A percentile compares a stretch with the other conserved stretches of the same genome.
phyloP scores from a whole-genome alignment of 2,888 invertebrate genomes.

The Zhengitettix transpicula region DNA sequence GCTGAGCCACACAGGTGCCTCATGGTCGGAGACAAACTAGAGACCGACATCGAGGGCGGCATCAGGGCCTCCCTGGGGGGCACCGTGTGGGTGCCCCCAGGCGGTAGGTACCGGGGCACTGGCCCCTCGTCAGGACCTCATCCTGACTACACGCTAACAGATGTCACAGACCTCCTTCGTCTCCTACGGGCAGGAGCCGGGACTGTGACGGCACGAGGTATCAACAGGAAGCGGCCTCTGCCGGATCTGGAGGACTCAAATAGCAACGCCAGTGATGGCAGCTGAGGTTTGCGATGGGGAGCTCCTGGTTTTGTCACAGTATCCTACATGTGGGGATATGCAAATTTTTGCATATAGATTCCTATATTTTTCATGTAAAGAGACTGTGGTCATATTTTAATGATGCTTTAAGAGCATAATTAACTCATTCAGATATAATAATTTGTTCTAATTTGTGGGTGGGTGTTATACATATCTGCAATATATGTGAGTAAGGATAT shows the following conservation, averaged over 20 bases:
- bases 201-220: not conserved
- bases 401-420: too few relatives aligned
- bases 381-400: too few relatives aligned
- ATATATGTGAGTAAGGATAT: too few relatives aligned
- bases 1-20: slow-evolving; percentile 60
- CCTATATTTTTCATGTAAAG: too few relatives aligned
- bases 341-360: too few relatives aligned
- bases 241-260: slow-evolving; percentile 27
- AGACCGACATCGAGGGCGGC: slow-evolving; percentile 75
- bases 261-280: slow-evolving; percentile 34
- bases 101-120: slow-evolving; percentile 16
- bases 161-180: slow-evolving; percentile 43
- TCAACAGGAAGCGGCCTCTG: not conserved
- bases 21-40: slow-evolving; percentile 78
- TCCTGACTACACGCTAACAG: slow-evolving; percentile 48
- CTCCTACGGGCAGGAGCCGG: slow-evolving; percentile 29
- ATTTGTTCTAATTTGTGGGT: too few relatives aligned
- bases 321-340: too few relatives aligned
- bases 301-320: too few relatives aligned
- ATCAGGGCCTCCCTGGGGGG: slow-evolving; percentile 57
- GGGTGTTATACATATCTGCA: too few relatives aligned
- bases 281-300: too few relatives aligned
- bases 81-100: slow-evolving; percentile 59
- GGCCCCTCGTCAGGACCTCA: slow-evolving; percentile 24
- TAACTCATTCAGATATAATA: too few relatives aligned